Evolutionary conservation across 2,888 invertebrate genomes (phyloP).

Genomic region (Heteromurus nitidus): DNA sequence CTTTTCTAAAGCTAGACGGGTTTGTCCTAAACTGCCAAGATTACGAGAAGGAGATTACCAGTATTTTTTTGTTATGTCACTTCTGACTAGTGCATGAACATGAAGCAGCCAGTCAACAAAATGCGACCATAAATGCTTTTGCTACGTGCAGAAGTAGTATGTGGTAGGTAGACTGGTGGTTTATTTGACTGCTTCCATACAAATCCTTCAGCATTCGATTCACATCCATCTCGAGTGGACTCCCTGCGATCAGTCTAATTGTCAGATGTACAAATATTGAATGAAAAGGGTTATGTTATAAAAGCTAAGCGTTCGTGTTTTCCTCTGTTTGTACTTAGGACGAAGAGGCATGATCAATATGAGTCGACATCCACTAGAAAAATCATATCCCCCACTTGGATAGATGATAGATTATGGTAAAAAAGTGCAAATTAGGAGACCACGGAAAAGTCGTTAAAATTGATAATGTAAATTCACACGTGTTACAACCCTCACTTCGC

Average conservation of each 20-base stretch:
- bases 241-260: constrained; percentile 45
- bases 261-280: constrained; percentile 63
- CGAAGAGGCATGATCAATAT: too few relatives aligned
- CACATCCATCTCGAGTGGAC: neutral
- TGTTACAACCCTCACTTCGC: constrained; percentile 54
- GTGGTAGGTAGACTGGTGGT: constrained; percentile 63
- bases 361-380: neutral
- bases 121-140: constrained; percentile 49
- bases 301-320: too few relatives aligned
- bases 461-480: constrained; percentile 60
- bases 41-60: too few relatives aligned
- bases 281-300: too few relatives aligned
- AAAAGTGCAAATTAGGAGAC: constrained; percentile 62
- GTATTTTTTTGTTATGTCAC: too few relatives aligned
- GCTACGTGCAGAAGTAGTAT: constrained; percentile 20
- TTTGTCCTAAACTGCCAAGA: constrained; percentile 46
- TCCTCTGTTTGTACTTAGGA: too few relatives aligned
- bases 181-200: constrained; percentile 24
- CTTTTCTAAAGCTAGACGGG: neutral
- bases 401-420: constrained; percentile 52
- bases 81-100: constrained; percentile 37
- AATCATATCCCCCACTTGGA: constrained; percentile 1
- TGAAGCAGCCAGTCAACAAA: constrained; percentile 52
- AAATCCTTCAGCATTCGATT: neutral
- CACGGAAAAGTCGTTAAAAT: constrained; percentile 62